Evolutionary conservation across 2,888 invertebrate species (phyloP), one percentile per base, ranked within the genome.

Genomic region (Platerodrilus igneus): DNA sequence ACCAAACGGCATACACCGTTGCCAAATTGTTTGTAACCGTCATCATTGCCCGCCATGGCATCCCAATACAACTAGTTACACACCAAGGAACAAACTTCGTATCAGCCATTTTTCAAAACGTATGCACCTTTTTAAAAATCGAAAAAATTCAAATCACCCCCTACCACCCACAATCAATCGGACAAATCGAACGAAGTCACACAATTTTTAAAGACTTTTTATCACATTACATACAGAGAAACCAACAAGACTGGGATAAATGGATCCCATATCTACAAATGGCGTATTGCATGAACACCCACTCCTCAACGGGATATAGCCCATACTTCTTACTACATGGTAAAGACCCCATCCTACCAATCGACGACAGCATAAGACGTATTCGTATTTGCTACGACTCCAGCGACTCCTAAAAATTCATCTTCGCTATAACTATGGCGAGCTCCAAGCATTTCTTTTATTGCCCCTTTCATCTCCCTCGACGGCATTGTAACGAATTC

Each of bases 121-220:
- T 57, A 2, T 55, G 56, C 16, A 41, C 47, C 30, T 19, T 48
- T 7, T 30, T 61, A 9, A 34, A 45, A 1, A 56, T 60, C 4
- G 29, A 48, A 9, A 53, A 50, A 31, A 16, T 57, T 4, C 46
- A 50, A 22, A 60, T 57, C 2, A 50, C 56, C 1, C 38, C 57
- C 3, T 59, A 58, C 35, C 55, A 56, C 16, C 58, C 63, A 4
- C 40, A 47, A 9, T 34, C 51, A 2, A 64, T 63, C 31, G 61
- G 59, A 3, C 39, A 52, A 21, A 39, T 62, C 1, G 63, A 63
- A 35, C 20, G 61, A 21, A 42, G 51, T 20, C 61, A 62, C 21
- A 30, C 57, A 22, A 45, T 48, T 2, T 25, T 64, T 1, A 57
- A 51, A 29, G 51, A 55, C 14, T 48, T 49, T 29, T 18, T 62